Evolutionary conservation across 1,140 invertebrate species (phyloP).

Genomic region (Drusus annulatus): DNA sequence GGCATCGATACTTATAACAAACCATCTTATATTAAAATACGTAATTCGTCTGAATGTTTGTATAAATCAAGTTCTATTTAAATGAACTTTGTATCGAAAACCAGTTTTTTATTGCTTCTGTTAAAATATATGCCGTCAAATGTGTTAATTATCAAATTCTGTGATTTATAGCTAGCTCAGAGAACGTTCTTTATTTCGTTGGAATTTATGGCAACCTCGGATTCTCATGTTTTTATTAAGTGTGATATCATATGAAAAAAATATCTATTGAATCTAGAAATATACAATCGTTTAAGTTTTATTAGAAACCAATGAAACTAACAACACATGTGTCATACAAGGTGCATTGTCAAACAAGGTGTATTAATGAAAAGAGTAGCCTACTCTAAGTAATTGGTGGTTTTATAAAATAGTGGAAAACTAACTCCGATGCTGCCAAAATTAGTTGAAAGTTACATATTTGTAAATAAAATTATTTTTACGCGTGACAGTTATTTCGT

Average conservation of each 20-base stretch:
- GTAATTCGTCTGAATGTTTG: slow-evolving; percentile 22
- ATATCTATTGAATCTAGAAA: neutral
- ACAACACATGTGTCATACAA: neutral
- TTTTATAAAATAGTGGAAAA: too few species aligned
- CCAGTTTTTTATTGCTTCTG: slow-evolving; percentile 51
- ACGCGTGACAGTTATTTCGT: too few species aligned
- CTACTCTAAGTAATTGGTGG: too few species aligned
- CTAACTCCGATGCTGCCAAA: too few species aligned
- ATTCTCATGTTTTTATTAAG: slow-evolving; percentile 23
- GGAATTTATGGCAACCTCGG: neutral
- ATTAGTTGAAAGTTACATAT: too few species aligned
- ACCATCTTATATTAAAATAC: slow-evolving; percentile 2
- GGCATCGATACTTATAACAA: too few species aligned
- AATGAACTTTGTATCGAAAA: slow-evolving; percentile 29
- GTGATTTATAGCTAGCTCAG: slow-evolving; percentile 43
- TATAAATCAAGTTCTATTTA: slow-evolving; percentile 18
- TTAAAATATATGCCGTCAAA: slow-evolving; percentile 48
- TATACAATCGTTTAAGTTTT: neutral
- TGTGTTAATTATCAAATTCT: slow-evolving; percentile 51
- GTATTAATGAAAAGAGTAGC: too few species aligned
- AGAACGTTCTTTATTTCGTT: neutral
- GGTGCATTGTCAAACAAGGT: too few species aligned
- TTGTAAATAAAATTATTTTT: too few species aligned
- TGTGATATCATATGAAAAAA: neutral
- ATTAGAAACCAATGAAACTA: neutral